Base-by-base conservation (phyloP, 1,140 invertebrate species). In the Ceratina japonica region DNA sequence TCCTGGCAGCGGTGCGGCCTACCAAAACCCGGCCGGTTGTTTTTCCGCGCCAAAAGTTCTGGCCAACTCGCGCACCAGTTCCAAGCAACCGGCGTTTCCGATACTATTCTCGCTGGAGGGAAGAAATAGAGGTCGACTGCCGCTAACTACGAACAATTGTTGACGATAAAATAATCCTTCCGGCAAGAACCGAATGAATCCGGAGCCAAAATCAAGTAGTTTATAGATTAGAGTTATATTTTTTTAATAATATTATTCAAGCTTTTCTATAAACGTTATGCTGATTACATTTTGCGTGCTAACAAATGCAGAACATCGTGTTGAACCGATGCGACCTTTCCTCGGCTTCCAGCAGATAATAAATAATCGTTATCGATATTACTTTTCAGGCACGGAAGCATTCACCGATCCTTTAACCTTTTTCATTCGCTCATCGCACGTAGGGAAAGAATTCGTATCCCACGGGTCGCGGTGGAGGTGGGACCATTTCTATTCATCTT, bases 401-500 rank as follows among this genome's bases (percentile, higher is more conserved):
- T 52, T 37, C 18, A 71, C 58, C 44, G 69, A 84, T 77, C 52
- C 13, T 15, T 73, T 62, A 27, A 16, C 1, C 22, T 16, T 22
- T 7, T 20, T 31, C 12, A 5, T 24, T 1, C 16, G 13, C 7
- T 63, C 62, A 51, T 79, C 37, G 62, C 79, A 37, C 12, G 49
- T 54, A 20, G 56, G 63, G 62, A 83, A 75, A 77, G 72, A 81
- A 83, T 82, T 84, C 68, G 75, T 68, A 71, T 86, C 71, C 58
- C 71, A 75, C 76, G 63, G 78, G 65, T 72, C 63, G 20, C 0
- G 5, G 16, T n/a, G 62, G 64, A 62, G 63, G 68, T 65, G 72
- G 81, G 75, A 80, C 74, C 82, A 88, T 90, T 90, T 88, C 86
- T 90, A 90, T 90, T 90, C 89, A 89, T 89, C 87, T 75, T 59